Evolutionary conservation across 2,888 invertebrate genomes (phyloP), one percentile per base, ranked within the genome.

Genomic region (Tachystola acroxantha): DNA sequence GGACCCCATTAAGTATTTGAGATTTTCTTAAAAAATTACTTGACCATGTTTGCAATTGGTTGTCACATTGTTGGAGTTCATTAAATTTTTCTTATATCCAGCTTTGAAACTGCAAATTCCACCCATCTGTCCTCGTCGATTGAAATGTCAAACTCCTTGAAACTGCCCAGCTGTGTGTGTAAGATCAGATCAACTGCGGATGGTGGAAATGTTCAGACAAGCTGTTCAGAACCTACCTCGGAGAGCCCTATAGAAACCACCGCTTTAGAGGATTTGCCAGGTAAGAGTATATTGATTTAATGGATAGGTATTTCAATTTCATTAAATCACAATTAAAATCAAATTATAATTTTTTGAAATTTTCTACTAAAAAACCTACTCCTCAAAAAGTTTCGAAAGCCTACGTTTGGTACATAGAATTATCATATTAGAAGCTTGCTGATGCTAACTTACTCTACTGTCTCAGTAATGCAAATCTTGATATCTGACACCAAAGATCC

Each of bases 261-360:
- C 39, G 53, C 73, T 10, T 62, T 85, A 42, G 64, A 69, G 32
- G 82, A 84, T 58, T 61, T 87, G 49, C 85, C 86, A 51, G 87
- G 86, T 81, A 64, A n/a, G n/a, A 4, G 3, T 24, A 5, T 5
- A 19, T 19, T 19, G 19, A 5, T 19, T 19, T n/a, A n/a, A n/a
- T n/a, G n/a, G n/a, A n/a, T n/a, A n/a, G n/a, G n/a, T n/a, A n/a
- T n/a, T n/a, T n/a, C n/a, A n/a, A n/a, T n/a, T n/a, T n/a, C n/a
- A n/a, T n/a, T n/a, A n/a, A n/a, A n/a, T n/a, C n/a, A n/a, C n/a
- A n/a, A n/a, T n/a, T n/a, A n/a, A n/a, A n/a, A n/a, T n/a, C n/a
- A n/a, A n/a, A n/a, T n/a, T n/a, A n/a, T n/a, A n/a, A n/a, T n/a
- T n/a, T n/a, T n/a, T n/a, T n/a, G n/a, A n/a, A n/a, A n/a, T n/a